Evolutionary conservation across 2,113 vertebrate species (phyloP).

Genomic region (Ia io): DNA sequence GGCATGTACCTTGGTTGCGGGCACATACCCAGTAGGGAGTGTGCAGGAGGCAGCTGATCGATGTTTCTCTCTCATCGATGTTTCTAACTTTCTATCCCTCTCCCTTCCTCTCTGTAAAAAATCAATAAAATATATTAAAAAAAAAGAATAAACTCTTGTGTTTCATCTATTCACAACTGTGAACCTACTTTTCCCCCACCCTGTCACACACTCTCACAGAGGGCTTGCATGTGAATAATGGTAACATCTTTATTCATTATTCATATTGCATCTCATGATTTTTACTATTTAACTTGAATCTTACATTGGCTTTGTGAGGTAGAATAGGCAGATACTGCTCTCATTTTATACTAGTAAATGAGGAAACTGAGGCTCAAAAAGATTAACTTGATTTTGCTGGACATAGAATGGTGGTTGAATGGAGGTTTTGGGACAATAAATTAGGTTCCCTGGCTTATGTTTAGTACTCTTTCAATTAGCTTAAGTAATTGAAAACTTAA

Average conservation of each 20-base stretch:
- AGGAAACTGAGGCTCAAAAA: not conserved
- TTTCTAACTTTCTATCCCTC: too few species aligned
- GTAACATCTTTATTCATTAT: not conserved
- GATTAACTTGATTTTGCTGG: not conserved
- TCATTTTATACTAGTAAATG: not conserved
- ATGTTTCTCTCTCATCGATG: too few species aligned
- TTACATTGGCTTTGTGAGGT: not conserved
- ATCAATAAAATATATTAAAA: too few species aligned
- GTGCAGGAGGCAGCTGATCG: too few species aligned
- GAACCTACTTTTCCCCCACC: not conserved
- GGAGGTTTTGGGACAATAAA: not conserved
- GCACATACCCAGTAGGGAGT: too few species aligned
- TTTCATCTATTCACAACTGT: not conserved
- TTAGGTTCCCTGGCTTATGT: not conserved
- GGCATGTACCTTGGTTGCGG: too few species aligned
- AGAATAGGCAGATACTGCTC: not conserved
- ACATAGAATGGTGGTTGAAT: not conserved
- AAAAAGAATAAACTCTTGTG: not conserved
- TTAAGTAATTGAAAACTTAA: not conserved
- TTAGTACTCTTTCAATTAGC: not conserved
- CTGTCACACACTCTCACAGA: not conserved
- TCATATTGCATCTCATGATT: not conserved
- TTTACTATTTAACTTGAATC: not conserved
- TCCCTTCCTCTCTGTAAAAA: too few species aligned
- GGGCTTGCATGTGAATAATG: not conserved